These are phyloP conservation scores for Saturnia japonica DNA, from an alignment of 2,888 invertebrate species.

Conservation along the genomic window DNA sequence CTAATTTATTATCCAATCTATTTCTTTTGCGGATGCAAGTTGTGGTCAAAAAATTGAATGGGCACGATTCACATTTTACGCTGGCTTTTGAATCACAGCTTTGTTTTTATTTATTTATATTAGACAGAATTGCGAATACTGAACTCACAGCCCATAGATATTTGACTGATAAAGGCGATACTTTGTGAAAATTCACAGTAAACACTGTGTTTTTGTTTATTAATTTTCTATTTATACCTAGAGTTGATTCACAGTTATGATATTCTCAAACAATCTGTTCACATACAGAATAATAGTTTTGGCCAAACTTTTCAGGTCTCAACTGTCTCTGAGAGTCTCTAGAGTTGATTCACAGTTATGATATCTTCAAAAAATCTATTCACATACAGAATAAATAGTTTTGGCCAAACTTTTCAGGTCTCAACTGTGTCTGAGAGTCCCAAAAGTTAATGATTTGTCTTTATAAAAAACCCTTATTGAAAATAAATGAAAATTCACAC, in stretches of 20 bases:
- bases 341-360: not conserved
- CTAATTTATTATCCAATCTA: not conserved
- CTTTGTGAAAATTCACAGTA: not conserved
- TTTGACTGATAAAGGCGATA: not conserved
- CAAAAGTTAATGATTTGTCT: not conserved
- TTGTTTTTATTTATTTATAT: not conserved
- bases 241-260: not conserved
- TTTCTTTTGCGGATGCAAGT: not conserved
- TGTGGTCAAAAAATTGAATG: not conserved
- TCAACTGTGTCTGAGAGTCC: no score
- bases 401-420: not conserved
- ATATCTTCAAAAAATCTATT: not conserved
- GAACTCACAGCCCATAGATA: not conserved
- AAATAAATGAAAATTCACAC: slow-evolving; percentile 28
- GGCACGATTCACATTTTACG: not conserved
- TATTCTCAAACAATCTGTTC: not conserved
- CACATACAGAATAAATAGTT: not conserved
- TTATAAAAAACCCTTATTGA: no score
- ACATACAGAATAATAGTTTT: not conserved
- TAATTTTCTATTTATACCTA: not conserved
- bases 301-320: not conserved
- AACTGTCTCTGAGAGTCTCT: no score
- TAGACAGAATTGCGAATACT: not conserved
- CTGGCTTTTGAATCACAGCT: not conserved
- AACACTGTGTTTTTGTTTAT: not conserved